Base-by-base conservation (phyloP, 2,797 vertebrate species). In the Galagoides demidoff region DNA sequence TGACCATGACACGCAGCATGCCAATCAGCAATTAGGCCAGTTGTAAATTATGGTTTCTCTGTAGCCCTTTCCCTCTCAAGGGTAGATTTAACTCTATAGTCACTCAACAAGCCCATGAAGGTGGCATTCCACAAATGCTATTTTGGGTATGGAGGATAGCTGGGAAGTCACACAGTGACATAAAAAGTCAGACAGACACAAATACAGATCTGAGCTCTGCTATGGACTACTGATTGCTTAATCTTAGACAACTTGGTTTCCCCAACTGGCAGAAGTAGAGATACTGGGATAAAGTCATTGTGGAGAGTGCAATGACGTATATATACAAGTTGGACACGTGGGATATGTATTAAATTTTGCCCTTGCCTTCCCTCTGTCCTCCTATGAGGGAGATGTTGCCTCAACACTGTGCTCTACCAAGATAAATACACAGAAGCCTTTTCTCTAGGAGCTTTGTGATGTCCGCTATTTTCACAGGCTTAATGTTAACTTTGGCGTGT, bases 1-100 rank as follows among this genome's bases (percentile, higher is more conserved):
- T 89, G 96, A 71, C 96, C 55, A 4, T 70, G 66, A 52, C 19
- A 55, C 49, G 27, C 70, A 70, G 68, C 68, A 83, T 81, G 94
- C 70, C 59, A 85, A 7, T 43, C 66, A 59, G 13, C 81, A 43
- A 19, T 83, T 77, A 49, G 55, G 70, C 83, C 31, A 78, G 25
- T 77, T 82, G 66, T 92, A 79, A 92, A 76, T 96, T 71, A 68
- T 3, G 68, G 10, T 39, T 88, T 68, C 79, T 13, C 61, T 87
- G 39, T 7, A 71, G 31, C 45, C 68, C 55, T 55, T 79, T 63
- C 19, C 14, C 11, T 77, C 14, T 77, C 1, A 1, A 91, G 61
- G 29, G 27, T 71, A 71, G 43, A 10, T 14, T 81, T 34, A 73
- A 43, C 85, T 63, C 63, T n/a, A 85, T 29, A 39, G 43, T 25